Base-by-base conservation (phyloP, 2,797 vertebrate species). In the Chloroceryle inda region DNA sequence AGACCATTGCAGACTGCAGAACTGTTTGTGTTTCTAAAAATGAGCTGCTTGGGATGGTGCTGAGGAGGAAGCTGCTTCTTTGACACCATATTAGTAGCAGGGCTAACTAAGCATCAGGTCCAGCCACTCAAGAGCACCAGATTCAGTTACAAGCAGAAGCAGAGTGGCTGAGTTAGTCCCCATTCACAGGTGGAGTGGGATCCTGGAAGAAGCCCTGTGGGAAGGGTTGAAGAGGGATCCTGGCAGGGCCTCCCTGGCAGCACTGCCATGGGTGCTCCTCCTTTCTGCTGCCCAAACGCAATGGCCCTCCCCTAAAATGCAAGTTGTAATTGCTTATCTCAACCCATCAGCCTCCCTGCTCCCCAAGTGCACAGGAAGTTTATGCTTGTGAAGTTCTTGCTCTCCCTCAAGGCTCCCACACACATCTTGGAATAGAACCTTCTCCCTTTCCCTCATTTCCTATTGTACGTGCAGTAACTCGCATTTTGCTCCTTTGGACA, bases 1-100 rank as follows among this genome's bases (percentile, higher is more conserved):
- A 94, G 83, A 90, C 68, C 75, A 24, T 14, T 92, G 55, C 18
- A 81, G 86, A 94, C 95, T 94, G 88, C 80, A 92, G 76, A 96
- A 89, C 71, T 62, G 37, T 68, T 75, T 86, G 23, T 68, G 35
- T 76, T 81, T 81, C 58, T 86, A 49, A 84, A 88, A 80, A 59
- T 59, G n/a, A 74, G 8, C 24, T 9, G 0, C 42, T 69, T 77
- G 24, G 47, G 44, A 53, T 52, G 13, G 20, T 85, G 61, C 13
- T 37, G 50, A 85, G 53, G 56, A 75, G 26, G 33, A 83, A 69
- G 33, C 11, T 90, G 61, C 61, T 15, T 37, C 75, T 93, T 66
- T 81, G n/a, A 66, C 31, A 7, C 33, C 3, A 1, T 19, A 15
- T 53, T 45, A 45, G 47, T 26, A 66, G n/a, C 24, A 26, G 26